phyloP scores from a whole-genome alignment of 2,888 invertebrate species.

The Drosophila neonasuta region DNA sequence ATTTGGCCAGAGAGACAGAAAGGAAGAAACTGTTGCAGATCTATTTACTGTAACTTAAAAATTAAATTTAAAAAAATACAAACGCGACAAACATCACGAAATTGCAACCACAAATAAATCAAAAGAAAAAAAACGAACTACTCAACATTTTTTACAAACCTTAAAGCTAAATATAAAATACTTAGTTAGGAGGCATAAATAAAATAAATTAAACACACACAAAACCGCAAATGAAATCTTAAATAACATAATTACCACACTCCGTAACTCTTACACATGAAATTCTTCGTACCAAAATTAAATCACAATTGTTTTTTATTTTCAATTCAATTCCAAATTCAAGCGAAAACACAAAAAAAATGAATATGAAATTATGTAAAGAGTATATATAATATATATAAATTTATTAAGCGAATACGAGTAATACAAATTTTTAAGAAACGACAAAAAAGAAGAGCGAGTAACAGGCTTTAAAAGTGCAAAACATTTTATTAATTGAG shows the following conservation, averaged over 20 bases:
- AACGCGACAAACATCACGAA: slow-evolving; percentile 36
- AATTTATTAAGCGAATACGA: slow-evolving; percentile 37
- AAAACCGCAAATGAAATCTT: slow-evolving; percentile 31
- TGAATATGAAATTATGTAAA: slow-evolving; percentile 18
- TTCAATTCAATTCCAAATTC: slow-evolving; percentile 35
- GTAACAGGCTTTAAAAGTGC: slow-evolving; percentile 66
- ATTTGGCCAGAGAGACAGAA: slow-evolving; percentile 27
- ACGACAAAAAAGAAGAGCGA: slow-evolving; percentile 39
- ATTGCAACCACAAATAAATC: slow-evolving; percentile 15
- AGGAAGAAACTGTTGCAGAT: slow-evolving; percentile 15
- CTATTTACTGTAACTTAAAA: slow-evolving; percentile 4
- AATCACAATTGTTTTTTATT: slow-evolving; percentile 44
- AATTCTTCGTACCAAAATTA: slow-evolving; percentile 39
- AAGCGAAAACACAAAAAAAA: slow-evolving; percentile 18
- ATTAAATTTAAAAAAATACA: slow-evolving; percentile 16
- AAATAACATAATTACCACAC: slow-evolving; percentile 35
- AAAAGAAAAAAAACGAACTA: slow-evolving; percentile 43
- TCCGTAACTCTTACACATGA: slow-evolving; percentile 31
- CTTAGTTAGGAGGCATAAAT: slow-evolving; percentile 46
- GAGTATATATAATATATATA: slow-evolving; percentile 12
- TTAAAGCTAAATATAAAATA: slow-evolving; percentile 33
- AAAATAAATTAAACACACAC: slow-evolving; percentile 25
- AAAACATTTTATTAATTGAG: slow-evolving; percentile 62
- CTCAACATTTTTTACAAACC: slow-evolving; percentile 59
- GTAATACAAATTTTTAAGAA: slow-evolving; percentile 53